Evolutionary conservation across 2,797 vertebrate genomes (phyloP).

Genomic region (Siniperca scherzeri): DNA sequence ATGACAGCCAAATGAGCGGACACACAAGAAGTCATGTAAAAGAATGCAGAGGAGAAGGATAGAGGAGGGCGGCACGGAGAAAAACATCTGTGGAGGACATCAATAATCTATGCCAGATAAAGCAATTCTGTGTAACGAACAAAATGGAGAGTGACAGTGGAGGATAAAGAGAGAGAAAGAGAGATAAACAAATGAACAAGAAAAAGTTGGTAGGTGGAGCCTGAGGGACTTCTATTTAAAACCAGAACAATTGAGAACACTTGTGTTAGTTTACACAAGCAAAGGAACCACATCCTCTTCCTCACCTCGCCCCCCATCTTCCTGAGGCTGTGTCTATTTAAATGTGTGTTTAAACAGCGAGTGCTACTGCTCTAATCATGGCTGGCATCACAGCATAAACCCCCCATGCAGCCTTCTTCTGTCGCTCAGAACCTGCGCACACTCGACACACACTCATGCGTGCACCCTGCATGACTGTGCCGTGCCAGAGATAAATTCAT

Average conservation of each 20-base stretch:
- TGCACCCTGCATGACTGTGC: slow-evolving; percentile 66
- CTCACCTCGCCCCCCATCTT: slow-evolving; percentile 35
- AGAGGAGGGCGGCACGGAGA: slow-evolving; percentile 20
- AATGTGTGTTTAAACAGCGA: slow-evolving; percentile 78
- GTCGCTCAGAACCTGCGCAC: slow-evolving; percentile 55
- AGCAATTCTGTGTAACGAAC: slow-evolving; percentile 62
- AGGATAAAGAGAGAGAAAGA: slow-evolving; percentile 8
- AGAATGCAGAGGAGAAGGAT: slow-evolving; percentile 46
- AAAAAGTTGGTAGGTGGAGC: slow-evolving; percentile 70
- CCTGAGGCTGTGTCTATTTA: slow-evolving; percentile 80
- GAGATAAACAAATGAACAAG: slow-evolving; percentile 61
- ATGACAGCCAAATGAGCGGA: slow-evolving; percentile 67
- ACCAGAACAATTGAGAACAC: slow-evolving; percentile 74
- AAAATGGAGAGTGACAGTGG: slow-evolving; percentile 16
- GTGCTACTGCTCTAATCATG: slow-evolving; percentile 77
- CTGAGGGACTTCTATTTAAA: slow-evolving; percentile 78
- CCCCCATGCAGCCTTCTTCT: slow-evolving; percentile 63
- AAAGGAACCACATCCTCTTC: slow-evolving; percentile 64
- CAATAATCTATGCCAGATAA: slow-evolving; percentile 75
- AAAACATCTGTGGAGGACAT: slow-evolving; percentile 55
- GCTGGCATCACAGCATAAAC: slow-evolving; percentile 72
- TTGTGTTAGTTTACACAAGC: slow-evolving; percentile 75
- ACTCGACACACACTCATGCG: slow-evolving; percentile 32
- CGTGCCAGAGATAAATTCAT: slow-evolving; percentile 77
- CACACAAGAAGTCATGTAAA: slow-evolving; percentile 36